Conservation (phyloP, 2,888 invertebrate species). For the Lochmaea crataegi region DNA sequence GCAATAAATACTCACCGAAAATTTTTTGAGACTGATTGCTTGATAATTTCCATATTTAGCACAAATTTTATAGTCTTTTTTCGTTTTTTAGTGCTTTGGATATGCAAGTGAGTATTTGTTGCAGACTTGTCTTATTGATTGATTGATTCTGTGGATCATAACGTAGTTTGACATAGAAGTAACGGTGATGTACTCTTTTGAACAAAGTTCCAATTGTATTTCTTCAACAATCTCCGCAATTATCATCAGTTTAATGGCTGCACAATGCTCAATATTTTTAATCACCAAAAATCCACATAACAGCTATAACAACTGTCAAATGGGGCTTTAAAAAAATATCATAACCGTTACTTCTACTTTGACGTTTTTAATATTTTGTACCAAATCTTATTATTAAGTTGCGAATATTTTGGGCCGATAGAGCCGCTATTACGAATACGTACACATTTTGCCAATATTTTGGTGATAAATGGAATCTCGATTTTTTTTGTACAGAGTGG, state of each 20-base stretch:
- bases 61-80: slow-evolving; percentile 38
- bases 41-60: slow-evolving; percentile 39
- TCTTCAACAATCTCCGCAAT: too few relatives aligned
- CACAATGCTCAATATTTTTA: neutral
- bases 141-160: slow-evolving; percentile 36
- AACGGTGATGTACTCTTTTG: neutral
- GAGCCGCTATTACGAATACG: slow-evolving; percentile 58
- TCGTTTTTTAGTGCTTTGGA: slow-evolving; percentile 18
- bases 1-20: slow-evolving; percentile 54
- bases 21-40: slow-evolving; percentile 51
- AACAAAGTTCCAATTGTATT: neutral
- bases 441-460: slow-evolving; percentile 61
- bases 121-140: slow-evolving; percentile 30
- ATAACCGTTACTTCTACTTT: neutral
- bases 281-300: neutral
- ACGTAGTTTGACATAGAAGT: slow-evolving; percentile 12
- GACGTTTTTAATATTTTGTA: slow-evolving; percentile 42
- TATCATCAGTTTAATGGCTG: neutral
- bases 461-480: slow-evolving; percentile 38
- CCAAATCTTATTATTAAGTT: slow-evolving; percentile 57
- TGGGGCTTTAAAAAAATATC: neutral
- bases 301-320: neutral
- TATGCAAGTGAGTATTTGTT: slow-evolving; percentile 49
- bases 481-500: slow-evolving; percentile 60
- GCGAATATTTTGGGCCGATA: slow-evolving; percentile 49